These are phyloP conservation scores for Oriolus oriolus DNA, from an alignment of 2,113 vertebrate species.

Conservation along the genomic window DNA sequence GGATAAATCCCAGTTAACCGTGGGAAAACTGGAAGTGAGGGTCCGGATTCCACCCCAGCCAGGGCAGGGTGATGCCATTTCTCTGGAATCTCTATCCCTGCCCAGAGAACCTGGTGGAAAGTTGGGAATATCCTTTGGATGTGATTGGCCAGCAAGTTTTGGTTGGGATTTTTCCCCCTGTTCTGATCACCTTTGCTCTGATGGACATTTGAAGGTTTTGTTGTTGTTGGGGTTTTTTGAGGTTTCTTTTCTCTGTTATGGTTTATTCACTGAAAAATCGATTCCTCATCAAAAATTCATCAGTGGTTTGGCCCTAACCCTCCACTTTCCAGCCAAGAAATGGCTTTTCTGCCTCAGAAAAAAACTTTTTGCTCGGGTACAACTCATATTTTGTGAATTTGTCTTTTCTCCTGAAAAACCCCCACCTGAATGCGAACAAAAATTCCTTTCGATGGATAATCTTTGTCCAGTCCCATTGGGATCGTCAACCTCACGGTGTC, in stretches of 20 bases:
- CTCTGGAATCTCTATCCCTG: neutral
- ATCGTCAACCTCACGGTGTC: neutral
- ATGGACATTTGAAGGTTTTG: neutral
- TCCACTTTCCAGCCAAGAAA: neutral
- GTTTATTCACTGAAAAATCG: neutral
- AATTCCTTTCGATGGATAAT: neutral
- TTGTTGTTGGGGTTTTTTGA: neutral
- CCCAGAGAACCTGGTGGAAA: neutral
- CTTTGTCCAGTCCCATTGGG: neutral
- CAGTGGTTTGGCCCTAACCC: neutral
- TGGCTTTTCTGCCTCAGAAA: neutral
- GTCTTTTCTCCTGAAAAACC: neutral
- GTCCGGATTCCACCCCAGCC: neutral
- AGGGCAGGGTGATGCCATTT: neutral
- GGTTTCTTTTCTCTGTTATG: neutral
- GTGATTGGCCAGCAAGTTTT: neutral
- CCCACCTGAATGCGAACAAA: neutral
- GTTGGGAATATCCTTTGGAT: neutral
- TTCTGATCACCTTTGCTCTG: neutral
- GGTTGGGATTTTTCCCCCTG: accelerated
- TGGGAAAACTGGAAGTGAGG: neutral
- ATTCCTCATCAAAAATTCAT: neutral
- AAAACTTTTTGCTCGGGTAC: neutral
- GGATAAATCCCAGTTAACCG: neutral
- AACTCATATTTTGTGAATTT: neutral